A percentile compares a stretch with the other conserved stretches of the same genome.
Conservation (phyloP, 2,797 vertebrate species). For the Podargus strigoides region DNA sequence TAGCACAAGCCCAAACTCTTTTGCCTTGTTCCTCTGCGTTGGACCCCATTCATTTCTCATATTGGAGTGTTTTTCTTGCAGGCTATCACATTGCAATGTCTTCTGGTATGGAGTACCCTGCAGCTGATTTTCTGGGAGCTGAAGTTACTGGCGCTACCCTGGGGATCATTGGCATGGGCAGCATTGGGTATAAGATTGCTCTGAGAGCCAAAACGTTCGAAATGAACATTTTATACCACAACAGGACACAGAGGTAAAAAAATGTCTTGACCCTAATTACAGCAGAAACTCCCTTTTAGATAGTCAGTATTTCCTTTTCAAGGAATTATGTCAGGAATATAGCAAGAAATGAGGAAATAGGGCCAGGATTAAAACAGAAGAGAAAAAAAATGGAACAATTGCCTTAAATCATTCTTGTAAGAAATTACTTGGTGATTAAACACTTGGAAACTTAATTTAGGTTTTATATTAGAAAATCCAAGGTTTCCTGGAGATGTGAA, state of each 20-base stretch:
- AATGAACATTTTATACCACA: conserved; percentile 81
- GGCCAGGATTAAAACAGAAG: neutral
- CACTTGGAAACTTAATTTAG: neutral
- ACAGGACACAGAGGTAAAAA: conserved; percentile 73
- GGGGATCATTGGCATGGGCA: conserved; percentile 81
- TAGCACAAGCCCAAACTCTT: neutral
- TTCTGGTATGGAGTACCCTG: neutral
- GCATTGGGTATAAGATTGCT: conserved; percentile 73
- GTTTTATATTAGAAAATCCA: neutral
- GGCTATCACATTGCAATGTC: conserved; percentile 62
- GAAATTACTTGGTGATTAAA: neutral
- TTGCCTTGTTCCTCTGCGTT: neutral
- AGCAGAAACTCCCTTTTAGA: neutral
- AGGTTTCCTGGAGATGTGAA: neutral
- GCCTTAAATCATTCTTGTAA: neutral
- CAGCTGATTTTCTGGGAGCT: conserved; percentile 47
- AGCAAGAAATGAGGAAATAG: neutral
- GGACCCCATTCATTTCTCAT: neutral
- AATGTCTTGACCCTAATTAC: neutral
- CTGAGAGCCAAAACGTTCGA: conserved; percentile 75
- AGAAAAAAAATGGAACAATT: neutral
- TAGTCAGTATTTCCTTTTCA: neutral
- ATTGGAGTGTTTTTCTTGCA: neutral
- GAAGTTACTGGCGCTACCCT: conserved; percentile 75
- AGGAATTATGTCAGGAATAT: neutral